phyloP scores from a whole-genome alignment of 2,888 invertebrate genomes.

The Platerodrilus igneus region DNA sequence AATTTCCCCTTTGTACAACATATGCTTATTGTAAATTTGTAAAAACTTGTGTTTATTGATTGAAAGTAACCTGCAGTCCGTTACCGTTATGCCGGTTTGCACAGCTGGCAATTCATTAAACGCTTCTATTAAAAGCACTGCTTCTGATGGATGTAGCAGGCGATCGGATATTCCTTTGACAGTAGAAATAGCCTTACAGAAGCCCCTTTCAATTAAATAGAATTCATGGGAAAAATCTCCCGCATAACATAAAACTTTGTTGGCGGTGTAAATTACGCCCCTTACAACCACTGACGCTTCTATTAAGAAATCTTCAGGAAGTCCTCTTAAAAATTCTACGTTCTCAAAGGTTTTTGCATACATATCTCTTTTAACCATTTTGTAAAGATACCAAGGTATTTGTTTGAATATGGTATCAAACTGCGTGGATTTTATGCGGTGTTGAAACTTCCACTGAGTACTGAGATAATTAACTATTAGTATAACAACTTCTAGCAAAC shows the following conservation, averaged over 20 bases:
- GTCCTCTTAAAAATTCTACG: slow-evolving; percentile 14
- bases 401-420: slow-evolving; percentile 2
- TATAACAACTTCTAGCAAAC: too few relatives aligned
- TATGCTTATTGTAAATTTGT: too few relatives aligned
- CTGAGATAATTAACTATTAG: slow-evolving; percentile 14
- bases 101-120: slow-evolving; percentile 7
- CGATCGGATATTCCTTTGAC: too few relatives aligned
- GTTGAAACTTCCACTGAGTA: slow-evolving; percentile 21
- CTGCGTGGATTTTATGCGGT: slow-evolving; percentile 11
- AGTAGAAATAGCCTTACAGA: slow-evolving; percentile 5
- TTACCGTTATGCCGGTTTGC: slow-evolving; percentile 13
- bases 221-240: slow-evolving; percentile 16
- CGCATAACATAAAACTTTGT: slow-evolving; percentile 20
- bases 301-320: slow-evolving; percentile 15
- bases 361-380: slow-evolving; percentile 10
- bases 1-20: too few relatives aligned
- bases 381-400: slow-evolving; percentile 14
- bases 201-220: slow-evolving; percentile 12
- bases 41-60: too few relatives aligned
- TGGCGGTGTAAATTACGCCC: slow-evolving; percentile 10
- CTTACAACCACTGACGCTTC: slow-evolving; percentile 11
- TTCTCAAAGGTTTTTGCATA: too few relatives aligned
- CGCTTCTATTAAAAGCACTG: slow-evolving; percentile 9
- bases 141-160: background rate
- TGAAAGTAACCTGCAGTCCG: slow-evolving; percentile 15